Base-by-base conservation (phyloP, 2,888 invertebrate genomes). In the Netelia melanura region DNA sequence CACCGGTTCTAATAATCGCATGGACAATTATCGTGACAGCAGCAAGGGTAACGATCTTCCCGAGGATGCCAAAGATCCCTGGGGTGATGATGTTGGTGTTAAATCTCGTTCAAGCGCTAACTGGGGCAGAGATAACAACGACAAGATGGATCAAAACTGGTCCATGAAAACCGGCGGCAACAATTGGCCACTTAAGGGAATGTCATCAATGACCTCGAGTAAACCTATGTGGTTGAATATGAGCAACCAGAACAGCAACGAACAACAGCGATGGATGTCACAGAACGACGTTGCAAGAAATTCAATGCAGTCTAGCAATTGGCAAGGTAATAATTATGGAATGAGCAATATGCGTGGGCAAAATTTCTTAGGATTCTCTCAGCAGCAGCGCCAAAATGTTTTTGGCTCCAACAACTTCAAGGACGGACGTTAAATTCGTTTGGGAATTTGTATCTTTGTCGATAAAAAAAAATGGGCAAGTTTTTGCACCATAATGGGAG, bases 11-110 rank as follows among this genome's bases (percentile, higher is more conserved):
- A 82, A 87, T 79, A 77, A 72, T 43, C 88, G 90, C 1, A 87
- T 88, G 3, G 89, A 90, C 11, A 38, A 86, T 11, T 85, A 72
- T 17, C 86, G 87, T 38, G 89, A 91, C 61, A 80, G 65, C 1
- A 92, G 92, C 2, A 92, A 92, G 77, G 92, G 92, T 0, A 92
- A 93, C 56, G 93, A 93, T 85, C 86, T 94, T 25, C 93, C 93
- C 0, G 93, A 94, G 76, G 93, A 94, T 75, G 93, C 93, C 2
- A 89, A 90, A 75, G 93, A 93, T 89, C 93, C 93, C 11, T 94
- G 93, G 93, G 93, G 90, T 3, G 93, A 94, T 38, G 93, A 93
- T 65, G 82, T 67, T 23, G 61, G 78, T 25, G 25, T 78, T 56
- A 81, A 87, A 83, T 58, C 62, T 3, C 17, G 88, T 21, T 76